Conservation (phyloP, 2,888 invertebrate species). For the Cerceris rybyensis region DNA sequence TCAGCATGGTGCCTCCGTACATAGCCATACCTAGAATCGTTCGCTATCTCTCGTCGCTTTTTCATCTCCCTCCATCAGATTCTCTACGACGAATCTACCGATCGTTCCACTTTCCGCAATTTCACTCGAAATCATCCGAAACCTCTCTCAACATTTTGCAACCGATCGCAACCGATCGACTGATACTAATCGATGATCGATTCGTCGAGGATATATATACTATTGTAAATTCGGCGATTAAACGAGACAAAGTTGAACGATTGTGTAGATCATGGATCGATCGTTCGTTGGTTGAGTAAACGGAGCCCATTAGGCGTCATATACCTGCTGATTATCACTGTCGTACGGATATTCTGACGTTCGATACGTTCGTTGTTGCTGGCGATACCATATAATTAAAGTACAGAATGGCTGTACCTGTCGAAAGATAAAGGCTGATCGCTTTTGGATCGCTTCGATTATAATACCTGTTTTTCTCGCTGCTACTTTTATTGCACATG, state of each 20-base stretch:
- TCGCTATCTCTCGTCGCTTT: constrained; percentile 59
- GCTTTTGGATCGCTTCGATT: constrained; percentile 23
- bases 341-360: constrained; percentile 21
- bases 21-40: constrained; percentile 52
- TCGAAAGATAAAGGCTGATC: constrained; percentile 28
- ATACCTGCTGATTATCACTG: constrained; percentile 52
- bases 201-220: background rate
- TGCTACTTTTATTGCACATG: constrained; percentile 26
- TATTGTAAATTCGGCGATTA: background rate
- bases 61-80: constrained; percentile 43
- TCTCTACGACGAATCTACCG: constrained; percentile 65
- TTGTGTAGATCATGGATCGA: constrained; percentile 6
- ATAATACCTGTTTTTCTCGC: constrained; percentile 30
- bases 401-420: constrained; percentile 23
- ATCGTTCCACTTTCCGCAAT: constrained; percentile 77
- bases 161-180: background rate
- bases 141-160: constrained; percentile 5
- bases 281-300: constrained; percentile 46
- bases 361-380: constrained; percentile 36
- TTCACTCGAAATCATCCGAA: constrained; percentile 72
- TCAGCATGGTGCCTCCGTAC: constrained; percentile 53
- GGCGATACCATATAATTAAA: constrained; percentile 54
- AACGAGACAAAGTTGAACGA: too few species aligned
- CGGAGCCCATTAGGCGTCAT: constrained; percentile 29
- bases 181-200: background rate